Evolutionary conservation across 2,888 invertebrate species (phyloP).

Genomic region (Machimus rusticus): DNA sequence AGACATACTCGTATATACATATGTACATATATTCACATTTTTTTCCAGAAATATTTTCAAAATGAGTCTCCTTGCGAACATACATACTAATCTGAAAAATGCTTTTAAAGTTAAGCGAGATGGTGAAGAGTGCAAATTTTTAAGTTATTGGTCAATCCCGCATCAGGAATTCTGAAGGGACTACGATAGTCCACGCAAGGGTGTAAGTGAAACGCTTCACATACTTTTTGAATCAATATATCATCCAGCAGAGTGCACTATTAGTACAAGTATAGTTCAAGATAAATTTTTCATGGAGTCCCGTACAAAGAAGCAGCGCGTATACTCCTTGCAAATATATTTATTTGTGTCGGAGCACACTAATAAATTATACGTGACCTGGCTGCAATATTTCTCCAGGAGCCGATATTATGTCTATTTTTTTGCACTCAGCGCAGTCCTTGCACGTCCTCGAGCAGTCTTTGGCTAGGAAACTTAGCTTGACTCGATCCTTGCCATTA

Average conservation of each 20-base stretch:
- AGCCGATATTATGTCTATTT: not conserved
- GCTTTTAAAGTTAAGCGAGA: no score
- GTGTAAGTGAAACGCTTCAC: not conserved
- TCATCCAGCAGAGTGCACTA: constrained; percentile 22
- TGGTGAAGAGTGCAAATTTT: not conserved
- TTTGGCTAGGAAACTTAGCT: not conserved
- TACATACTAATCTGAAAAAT: no score
- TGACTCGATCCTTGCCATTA: not conserved
- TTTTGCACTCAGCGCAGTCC: not conserved
- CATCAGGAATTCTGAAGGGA: not conserved
- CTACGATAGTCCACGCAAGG: not conserved
- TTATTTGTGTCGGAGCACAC: constrained; percentile 41
- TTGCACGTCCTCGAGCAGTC: constrained; percentile 32
- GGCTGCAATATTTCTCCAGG: constrained; percentile 41
- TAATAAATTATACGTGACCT: constrained; percentile 47
- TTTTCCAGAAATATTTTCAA: no score
- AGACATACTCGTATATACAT: no score
- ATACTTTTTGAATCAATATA: constrained; percentile 15
- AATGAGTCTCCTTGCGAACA: no score
- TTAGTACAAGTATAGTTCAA: constrained; percentile 13
- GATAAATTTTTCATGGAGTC: constrained; percentile 38
- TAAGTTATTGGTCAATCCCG: not conserved
- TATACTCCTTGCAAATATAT: constrained; percentile 21
- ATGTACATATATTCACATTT: no score
- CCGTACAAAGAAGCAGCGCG: not conserved